Evolutionary conservation across 2,888 invertebrate genomes (phyloP).

Genomic region (Sinelater perroti): DNA sequence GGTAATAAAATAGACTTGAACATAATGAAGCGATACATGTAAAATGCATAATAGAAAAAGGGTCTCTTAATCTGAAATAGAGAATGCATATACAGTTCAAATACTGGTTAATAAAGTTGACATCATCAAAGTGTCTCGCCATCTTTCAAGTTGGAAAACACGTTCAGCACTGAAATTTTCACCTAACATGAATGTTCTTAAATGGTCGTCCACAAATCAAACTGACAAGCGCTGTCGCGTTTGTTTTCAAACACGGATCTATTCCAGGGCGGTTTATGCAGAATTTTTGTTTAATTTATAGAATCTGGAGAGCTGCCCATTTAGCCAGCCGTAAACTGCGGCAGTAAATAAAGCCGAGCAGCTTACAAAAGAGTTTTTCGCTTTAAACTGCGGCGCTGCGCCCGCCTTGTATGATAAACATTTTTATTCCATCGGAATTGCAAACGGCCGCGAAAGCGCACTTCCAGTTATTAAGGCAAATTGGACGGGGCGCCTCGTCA

Average conservation of each 20-base stretch:
- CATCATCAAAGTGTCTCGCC: too few species aligned
- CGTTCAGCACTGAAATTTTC: too few species aligned
- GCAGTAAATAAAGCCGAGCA: conserved; percentile 4
- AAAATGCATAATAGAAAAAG: too few species aligned
- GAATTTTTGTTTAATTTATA: conserved; percentile 17
- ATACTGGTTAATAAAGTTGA: too few species aligned
- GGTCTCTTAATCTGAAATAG: too few species aligned
- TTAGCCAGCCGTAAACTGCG: conserved; percentile 5
- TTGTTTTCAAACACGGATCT: conserved; percentile 14
- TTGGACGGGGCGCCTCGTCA: conserved; percentile 18
- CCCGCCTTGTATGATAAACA: neutral
- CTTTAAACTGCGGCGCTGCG: neutral
- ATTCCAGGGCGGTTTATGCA: conserved; percentile 9
- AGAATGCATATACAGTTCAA: too few species aligned
- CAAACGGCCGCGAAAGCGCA: neutral
- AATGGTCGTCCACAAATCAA: too few species aligned
- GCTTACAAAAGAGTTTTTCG: conserved; percentile 12
- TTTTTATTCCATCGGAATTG: neutral
- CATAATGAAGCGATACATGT: too few species aligned
- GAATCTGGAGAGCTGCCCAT: conserved; percentile 14
- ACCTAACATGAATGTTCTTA: too few species aligned
- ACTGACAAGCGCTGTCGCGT: too few species aligned
- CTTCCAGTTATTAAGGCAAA: conserved; percentile 13
- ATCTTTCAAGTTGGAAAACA: too few species aligned
- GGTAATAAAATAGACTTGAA: too few species aligned